Conservation (phyloP, 2,888 invertebrate genomes). For the Epinotia demarniana region DNA sequence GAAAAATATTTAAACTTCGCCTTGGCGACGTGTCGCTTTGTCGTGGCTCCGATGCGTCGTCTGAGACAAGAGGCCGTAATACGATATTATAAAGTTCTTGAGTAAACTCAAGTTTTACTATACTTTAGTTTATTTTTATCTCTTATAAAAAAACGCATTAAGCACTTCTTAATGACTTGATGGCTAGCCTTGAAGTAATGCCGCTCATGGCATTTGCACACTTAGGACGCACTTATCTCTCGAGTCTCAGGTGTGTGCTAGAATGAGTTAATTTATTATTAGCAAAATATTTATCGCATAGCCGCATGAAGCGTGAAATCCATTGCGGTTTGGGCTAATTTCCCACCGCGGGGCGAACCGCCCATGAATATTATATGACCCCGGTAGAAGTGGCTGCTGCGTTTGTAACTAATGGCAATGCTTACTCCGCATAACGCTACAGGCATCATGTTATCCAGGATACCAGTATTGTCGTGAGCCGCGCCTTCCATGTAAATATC, state of each 20-base stretch:
- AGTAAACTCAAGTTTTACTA: not conserved
- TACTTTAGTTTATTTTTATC: too few relatives aligned
- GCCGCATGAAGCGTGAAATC: conserved; percentile 27
- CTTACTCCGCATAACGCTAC: conserved; percentile 22
- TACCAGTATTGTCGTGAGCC: not conserved
- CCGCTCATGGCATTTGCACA: not conserved
- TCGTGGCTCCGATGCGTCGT: too few relatives aligned
- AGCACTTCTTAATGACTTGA: not conserved
- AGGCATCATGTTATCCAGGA: conserved; percentile 18
- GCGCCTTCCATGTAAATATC: conserved; percentile 16
- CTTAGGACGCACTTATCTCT: not conserved
- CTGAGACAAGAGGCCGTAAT: too few relatives aligned
- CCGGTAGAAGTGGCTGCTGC: conserved; percentile 47
- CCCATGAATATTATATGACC: conserved; percentile 60
- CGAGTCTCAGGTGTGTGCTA: conserved; percentile 4
- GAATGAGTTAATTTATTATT: conserved; percentile 24
- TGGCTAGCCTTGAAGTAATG: not conserved
- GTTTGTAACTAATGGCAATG: conserved; percentile 50
- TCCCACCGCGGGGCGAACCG: conserved; percentile 51
- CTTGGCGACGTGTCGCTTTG: too few relatives aligned
- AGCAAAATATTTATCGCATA: conserved; percentile 28
- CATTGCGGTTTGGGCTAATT: conserved; percentile 51
- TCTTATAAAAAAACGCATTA: not conserved
- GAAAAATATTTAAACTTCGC: too few relatives aligned
- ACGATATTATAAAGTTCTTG: too few relatives aligned